Conservation (phyloP, 2,797 vertebrate species). For the Bradypus variegatus region DNA sequence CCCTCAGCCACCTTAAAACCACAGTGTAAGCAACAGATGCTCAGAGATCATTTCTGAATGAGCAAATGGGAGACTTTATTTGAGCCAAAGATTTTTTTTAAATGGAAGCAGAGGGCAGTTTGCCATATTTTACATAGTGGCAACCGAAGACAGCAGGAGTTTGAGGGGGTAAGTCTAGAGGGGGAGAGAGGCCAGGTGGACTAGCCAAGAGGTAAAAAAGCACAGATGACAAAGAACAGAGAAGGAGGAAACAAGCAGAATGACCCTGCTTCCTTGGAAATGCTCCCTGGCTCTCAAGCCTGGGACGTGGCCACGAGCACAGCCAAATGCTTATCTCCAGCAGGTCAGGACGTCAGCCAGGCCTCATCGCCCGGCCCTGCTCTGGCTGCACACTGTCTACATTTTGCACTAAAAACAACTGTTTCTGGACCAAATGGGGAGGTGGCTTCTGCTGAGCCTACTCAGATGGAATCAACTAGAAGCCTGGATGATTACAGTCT, state of each 20-base stretch:
- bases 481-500: too few relatives aligned
- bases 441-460: too few relatives aligned
- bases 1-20: not conserved
- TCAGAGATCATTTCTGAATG: not conserved
- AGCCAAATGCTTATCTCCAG: not conserved
- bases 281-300: not conserved
- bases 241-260: not conserved
- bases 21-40: rapidly evolving
- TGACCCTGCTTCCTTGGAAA: not conserved
- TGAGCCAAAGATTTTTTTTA: too few relatives aligned
- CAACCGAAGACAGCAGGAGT: not conserved
- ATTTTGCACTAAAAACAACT: rapidly evolving
- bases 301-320: not conserved
- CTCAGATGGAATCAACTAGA: not conserved
- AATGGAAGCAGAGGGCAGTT: not conserved
- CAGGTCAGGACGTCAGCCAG: not conserved
- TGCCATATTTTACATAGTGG: rapidly evolving
- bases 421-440: not conserved
- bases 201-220: not conserved
- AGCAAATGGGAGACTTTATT: rapidly evolving
- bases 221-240: not conserved
- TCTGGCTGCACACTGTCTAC: not conserved
- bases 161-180: rapidly evolving
- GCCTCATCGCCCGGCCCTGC: not conserved
- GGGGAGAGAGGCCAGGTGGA: not conserved